Percentiles rank a stretch among this genome's conserved stretches.
These are phyloP conservation scores for Trichopoda pennipes DNA, from an alignment of 2,888 invertebrate species.

Conservation along the genomic window DNA sequence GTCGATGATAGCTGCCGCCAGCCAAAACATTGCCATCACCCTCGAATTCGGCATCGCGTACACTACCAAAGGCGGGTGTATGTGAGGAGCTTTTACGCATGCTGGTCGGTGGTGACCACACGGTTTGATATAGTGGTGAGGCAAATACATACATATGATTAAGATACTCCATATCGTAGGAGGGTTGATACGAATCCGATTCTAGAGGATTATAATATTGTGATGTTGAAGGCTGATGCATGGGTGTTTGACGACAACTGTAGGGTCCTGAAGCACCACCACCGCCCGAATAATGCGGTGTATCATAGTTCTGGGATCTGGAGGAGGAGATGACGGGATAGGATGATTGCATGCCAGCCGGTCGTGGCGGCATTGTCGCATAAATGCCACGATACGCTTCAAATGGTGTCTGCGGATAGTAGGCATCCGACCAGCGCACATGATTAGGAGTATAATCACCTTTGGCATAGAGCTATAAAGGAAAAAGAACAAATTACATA, in stretches of 20 bases:
- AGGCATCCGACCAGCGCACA: conserved; percentile 85
- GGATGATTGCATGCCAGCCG: conserved; percentile 68
- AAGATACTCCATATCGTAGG: conserved; percentile 80
- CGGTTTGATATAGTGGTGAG: conserved; percentile 80
- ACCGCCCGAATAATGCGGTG: conserved; percentile 77
- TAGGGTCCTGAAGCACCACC: conserved; percentile 78
- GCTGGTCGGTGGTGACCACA: conserved; percentile 81
- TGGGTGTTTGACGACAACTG: conserved; percentile 81
- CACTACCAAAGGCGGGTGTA: conserved; percentile 80
- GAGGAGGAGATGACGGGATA: conserved; percentile 75
- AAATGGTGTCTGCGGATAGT: conserved; percentile 84
- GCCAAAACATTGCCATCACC: conserved; percentile 74
- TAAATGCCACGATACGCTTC: conserved; percentile 83
- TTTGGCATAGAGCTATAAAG: conserved; percentile 82
- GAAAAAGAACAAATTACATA: conserved; percentile 14
- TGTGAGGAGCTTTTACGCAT: conserved; percentile 79
- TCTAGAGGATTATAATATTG: conserved; percentile 80
- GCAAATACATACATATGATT: conserved; percentile 81
- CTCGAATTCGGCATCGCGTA: conserved; percentile 79
- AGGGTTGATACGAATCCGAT: conserved; percentile 81
- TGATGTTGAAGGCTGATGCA: conserved; percentile 79
- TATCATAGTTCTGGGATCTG: conserved; percentile 78
- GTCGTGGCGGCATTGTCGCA: conserved; percentile 82
- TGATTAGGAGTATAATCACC: conserved; percentile 85
- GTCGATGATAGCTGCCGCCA: conserved; percentile 76